Conservation (phyloP, 1,140 invertebrate species). For the Matsumurasca onukii region DNA sequence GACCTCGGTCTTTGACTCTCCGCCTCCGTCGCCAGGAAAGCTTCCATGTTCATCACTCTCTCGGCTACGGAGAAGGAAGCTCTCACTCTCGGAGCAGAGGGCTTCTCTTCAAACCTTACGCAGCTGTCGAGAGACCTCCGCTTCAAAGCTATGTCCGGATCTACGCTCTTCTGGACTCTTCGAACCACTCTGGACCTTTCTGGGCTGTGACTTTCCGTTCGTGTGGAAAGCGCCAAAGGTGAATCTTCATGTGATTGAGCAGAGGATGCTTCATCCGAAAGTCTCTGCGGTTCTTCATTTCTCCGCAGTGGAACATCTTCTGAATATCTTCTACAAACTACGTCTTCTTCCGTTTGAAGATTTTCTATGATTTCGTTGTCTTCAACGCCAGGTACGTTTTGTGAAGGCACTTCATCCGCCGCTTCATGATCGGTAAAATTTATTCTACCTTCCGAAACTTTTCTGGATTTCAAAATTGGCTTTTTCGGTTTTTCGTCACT, state of each 20-base stretch:
- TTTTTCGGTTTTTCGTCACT: conserved; percentile 66
- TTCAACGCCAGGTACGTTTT: not conserved
- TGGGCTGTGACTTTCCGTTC: conserved; percentile 11
- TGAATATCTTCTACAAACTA: too few species aligned
- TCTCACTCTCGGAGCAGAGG: conserved; percentile 27
- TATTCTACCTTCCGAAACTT: conserved; percentile 17
- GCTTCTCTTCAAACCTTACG: not conserved
- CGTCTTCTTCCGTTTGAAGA: too few species aligned
- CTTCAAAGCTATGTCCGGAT: conserved; percentile 1
- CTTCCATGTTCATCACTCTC: conserved; percentile 39
- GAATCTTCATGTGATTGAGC: not conserved
- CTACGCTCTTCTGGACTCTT: not conserved
- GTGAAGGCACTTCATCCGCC: not conserved
- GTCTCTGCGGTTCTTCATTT: too few species aligned
- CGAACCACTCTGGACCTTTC: conserved; percentile 18
- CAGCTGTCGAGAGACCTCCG: conserved; percentile 24
- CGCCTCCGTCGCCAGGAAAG: conserved; percentile 16
- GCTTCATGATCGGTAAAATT: conserved; percentile 19
- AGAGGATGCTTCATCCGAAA: too few species aligned
- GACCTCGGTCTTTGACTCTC: conserved; percentile 9
- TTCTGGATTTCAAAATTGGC: conserved; percentile 72
- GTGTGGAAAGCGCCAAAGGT: not conserved
- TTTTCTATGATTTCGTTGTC: too few species aligned
- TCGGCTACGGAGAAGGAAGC: conserved; percentile 39
- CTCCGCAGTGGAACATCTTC: too few species aligned